phyloP scores from a whole-genome alignment of 2,113 vertebrate species.

The Phalacrocorax aristotelis region DNA sequence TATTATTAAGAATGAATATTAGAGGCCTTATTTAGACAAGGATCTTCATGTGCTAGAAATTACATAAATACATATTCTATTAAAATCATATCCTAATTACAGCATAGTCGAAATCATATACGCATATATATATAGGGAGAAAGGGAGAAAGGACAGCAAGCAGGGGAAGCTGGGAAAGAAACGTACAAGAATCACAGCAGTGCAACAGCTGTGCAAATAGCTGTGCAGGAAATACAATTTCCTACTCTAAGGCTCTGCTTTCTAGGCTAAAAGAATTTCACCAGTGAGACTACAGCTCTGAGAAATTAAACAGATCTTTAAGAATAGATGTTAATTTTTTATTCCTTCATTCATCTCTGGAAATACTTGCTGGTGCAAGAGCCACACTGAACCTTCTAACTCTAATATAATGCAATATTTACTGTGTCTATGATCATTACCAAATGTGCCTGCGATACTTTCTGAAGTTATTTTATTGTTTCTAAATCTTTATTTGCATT shows the following conservation, averaged over 20 bases:
- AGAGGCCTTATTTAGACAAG: neutral
- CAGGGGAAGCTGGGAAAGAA: neutral
- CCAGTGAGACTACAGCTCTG: neutral
- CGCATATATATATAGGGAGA: neutral
- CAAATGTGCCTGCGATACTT: neutral
- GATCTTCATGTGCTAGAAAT: neutral
- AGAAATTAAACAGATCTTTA: neutral
- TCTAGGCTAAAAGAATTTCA: neutral
- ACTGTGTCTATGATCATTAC: neutral
- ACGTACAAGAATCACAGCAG: neutral
- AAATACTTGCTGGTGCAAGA: neutral
- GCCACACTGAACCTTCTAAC: neutral
- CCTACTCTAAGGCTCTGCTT: neutral
- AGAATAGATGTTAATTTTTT: neutral
- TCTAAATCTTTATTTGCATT: slow-evolving; percentile 11
- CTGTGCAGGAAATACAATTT: neutral
- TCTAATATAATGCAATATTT: neutral
- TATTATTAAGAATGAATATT: neutral
- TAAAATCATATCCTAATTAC: neutral
- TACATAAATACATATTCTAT: neutral
- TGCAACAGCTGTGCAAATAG: neutral
- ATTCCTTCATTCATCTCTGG: neutral
- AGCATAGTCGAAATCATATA: neutral
- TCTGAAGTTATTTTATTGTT: slow-evolving; percentile 1
- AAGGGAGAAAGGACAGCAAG: neutral